These are phyloP conservation scores for Ctenochaetus hawaiiensis DNA, from an alignment of 2,797 vertebrate species.

Conservation along the genomic window DNA sequence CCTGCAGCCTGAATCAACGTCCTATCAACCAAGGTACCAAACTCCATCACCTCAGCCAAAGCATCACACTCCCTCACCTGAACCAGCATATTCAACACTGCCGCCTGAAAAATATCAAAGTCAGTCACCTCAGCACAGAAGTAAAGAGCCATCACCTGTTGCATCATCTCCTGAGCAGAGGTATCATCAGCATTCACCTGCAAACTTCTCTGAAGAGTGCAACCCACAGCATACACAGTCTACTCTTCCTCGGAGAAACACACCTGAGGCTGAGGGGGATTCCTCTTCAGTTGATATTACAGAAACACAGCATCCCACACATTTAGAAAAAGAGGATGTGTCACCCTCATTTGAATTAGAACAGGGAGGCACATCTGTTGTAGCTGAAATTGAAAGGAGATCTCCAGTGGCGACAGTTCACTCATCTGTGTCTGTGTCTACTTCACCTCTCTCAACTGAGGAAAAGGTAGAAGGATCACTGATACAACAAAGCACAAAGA, in stretches of 20 bases:
- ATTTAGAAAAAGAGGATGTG: slow-evolving; percentile 33
- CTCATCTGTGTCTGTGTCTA: slow-evolving; percentile 42
- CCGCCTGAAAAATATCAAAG: slow-evolving; percentile 46
- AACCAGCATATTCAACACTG: slow-evolving; percentile 47
- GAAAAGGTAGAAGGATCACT: slow-evolving; percentile 27
- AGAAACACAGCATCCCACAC: slow-evolving; percentile 33
- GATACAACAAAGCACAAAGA: slow-evolving; percentile 48
- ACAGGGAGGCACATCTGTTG: slow-evolving; percentile 28
- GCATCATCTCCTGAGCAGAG: slow-evolving; percentile 41
- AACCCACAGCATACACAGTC: slow-evolving; percentile 28
- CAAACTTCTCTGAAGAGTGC: slow-evolving; percentile 39
- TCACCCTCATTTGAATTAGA: slow-evolving; percentile 43
- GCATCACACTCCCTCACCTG: slow-evolving; percentile 53
- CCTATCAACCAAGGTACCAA: slow-evolving; percentile 46
- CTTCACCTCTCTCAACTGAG: slow-evolving; percentile 40
- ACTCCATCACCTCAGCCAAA: slow-evolving; percentile 64
- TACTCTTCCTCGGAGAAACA: slow-evolving; percentile 34
- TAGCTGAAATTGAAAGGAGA: slow-evolving; percentile 41
- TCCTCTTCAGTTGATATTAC: slow-evolving; percentile 30
- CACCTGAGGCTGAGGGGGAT: slow-evolving; percentile 35
- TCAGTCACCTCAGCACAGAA: slow-evolving; percentile 53
- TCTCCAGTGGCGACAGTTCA: slow-evolving; percentile 32
- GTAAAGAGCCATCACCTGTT: slow-evolving; percentile 56
- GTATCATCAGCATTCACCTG: slow-evolving; percentile 41
- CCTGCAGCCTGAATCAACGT: slow-evolving; percentile 52